Percentiles rank a stretch among this genome's conserved stretches.
These are phyloP conservation scores for Scolopax rusticola DNA, from an alignment of 2,797 vertebrate genomes.

Conservation along the genomic window DNA sequence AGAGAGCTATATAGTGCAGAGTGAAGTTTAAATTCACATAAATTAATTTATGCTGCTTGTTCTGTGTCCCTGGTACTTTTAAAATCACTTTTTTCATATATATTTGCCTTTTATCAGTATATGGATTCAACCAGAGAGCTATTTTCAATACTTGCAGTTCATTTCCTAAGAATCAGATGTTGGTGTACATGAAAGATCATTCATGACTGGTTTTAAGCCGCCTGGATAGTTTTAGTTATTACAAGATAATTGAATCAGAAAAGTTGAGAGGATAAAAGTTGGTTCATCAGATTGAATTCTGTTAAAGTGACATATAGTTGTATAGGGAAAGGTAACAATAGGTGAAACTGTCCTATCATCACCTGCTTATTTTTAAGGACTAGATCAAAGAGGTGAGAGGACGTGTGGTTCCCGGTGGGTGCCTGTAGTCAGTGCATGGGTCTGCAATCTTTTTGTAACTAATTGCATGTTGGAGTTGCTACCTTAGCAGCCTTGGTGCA, in stretches of 20 bases:
- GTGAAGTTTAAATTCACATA: neutral
- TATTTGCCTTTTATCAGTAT: neutral
- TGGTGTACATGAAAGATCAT: constrained; percentile 19
- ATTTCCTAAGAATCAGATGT: constrained; percentile 31
- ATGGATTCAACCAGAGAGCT: neutral
- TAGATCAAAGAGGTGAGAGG: constrained; percentile 20
- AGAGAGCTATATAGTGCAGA: neutral
- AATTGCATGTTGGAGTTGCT: neutral
- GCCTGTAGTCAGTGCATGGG: neutral
- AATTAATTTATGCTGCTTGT: neutral
- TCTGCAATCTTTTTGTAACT: neutral
- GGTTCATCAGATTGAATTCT: constrained; percentile 15
- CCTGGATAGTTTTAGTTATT: constrained; percentile 52
- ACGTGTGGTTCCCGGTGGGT: constrained; percentile 21
- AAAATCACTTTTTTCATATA: neutral
- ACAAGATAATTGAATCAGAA: constrained; percentile 43
- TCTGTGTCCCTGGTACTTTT: neutral
- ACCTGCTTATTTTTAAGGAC: constrained; percentile 53
- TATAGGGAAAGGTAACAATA: neutral
- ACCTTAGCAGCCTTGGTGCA: neutral
- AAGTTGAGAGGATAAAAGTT: constrained; percentile 38
- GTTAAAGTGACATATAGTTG: constrained; percentile 4
- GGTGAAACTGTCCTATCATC: constrained; percentile 21
- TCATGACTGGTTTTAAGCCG: constrained; percentile 17
- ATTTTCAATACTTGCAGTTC: constrained; percentile 32